These are phyloP conservation scores for Hymenochirus boettgeri DNA, from an alignment of 2,113 vertebrate species.

Conservation along the genomic window DNA sequence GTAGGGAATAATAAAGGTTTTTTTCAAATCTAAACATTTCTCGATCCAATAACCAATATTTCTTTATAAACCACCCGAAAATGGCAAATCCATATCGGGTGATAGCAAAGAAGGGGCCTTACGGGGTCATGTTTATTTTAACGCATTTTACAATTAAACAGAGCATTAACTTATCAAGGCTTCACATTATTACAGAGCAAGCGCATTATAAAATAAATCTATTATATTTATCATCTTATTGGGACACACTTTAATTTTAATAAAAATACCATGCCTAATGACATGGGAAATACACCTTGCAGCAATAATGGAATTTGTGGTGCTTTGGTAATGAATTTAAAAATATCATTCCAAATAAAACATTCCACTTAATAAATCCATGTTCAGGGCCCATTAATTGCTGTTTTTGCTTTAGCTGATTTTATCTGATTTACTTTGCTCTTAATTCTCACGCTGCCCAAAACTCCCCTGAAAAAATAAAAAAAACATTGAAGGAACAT, in stretches of 20 bases:
- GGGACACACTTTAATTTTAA: slow-evolving; percentile 59
- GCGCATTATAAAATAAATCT: slow-evolving; percentile 24
- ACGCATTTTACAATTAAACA: too few relatives aligned
- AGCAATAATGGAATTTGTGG: slow-evolving; percentile 48
- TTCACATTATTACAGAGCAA: slow-evolving; percentile 6
- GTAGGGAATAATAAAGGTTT: too few relatives aligned
- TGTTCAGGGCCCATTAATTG: slow-evolving; percentile 47
- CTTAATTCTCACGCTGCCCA: slow-evolving; percentile 42
- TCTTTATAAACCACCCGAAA: too few relatives aligned
- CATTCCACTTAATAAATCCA: slow-evolving; percentile 37
- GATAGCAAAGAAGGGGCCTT: too few relatives aligned
- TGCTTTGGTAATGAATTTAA: slow-evolving; percentile 45
- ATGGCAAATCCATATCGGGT: too few relatives aligned
- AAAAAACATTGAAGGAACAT: too few relatives aligned
- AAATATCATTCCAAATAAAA: slow-evolving; percentile 41
- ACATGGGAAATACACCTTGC: slow-evolving; percentile 47
- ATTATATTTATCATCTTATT: slow-evolving; percentile 48
- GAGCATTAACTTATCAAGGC: too few relatives aligned
- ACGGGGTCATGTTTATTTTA: too few relatives aligned
- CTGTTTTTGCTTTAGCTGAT: slow-evolving; percentile 31
- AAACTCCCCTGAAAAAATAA: too few relatives aligned
- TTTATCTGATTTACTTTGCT: slow-evolving; percentile 47
- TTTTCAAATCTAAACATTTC: too few relatives aligned
- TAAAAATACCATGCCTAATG: slow-evolving; percentile 55
- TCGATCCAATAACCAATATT: too few relatives aligned